Percentiles rank a stretch among this genome's conserved stretches.
Conservation (phyloP, 2,113 vertebrate species). For the Barbus barbus region DNA sequence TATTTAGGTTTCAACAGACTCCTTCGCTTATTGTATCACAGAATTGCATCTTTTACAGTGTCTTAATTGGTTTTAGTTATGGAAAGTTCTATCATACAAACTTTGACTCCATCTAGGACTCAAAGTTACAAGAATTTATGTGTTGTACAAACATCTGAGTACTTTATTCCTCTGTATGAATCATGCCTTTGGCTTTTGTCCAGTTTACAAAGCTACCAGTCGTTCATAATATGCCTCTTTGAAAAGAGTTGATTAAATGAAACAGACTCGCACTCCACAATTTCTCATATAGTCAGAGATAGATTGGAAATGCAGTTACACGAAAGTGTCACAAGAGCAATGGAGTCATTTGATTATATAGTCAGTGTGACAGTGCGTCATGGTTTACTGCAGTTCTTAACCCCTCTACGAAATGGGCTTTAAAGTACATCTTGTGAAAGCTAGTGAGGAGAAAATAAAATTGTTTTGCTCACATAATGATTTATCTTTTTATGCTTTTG, state of each 20-base stretch:
- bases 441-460: neutral
- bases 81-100: neutral
- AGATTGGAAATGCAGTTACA: neutral
- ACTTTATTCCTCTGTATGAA: neutral
- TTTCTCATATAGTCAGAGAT: constrained; percentile 1
- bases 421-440: neutral
- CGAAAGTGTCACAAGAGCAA: neutral
- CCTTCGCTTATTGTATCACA: no score
- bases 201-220: neutral
- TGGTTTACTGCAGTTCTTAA: neutral
- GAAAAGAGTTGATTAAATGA: neutral
- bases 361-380: neutral
- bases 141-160: neutral
- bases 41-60: neutral
- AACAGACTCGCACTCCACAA: neutral
- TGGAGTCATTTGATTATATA: neutral
- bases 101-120: neutral
- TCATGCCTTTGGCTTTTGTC: neutral
- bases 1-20: no score
- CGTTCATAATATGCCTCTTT: neutral
- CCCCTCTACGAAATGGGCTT: neutral
- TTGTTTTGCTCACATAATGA: neutral
- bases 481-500: neutral
- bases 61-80: neutral
- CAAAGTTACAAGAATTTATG: neutral